These are phyloP conservation scores for Cariama cristata DNA, from an alignment of 2,113 vertebrate species.

Conservation along the genomic window DNA sequence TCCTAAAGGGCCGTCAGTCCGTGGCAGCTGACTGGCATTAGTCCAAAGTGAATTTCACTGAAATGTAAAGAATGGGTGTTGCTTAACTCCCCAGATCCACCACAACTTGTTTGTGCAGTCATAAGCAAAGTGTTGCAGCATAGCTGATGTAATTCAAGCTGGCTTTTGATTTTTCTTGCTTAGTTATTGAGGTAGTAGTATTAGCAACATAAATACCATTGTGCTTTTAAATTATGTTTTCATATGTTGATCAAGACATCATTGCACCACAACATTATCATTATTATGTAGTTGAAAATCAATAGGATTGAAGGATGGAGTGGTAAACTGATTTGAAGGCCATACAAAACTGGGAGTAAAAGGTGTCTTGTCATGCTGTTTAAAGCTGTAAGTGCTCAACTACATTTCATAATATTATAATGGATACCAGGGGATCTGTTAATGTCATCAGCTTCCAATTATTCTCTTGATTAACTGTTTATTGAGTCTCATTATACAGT, in stretches of 20 bases:
- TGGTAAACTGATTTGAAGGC: conserved; percentile 1
- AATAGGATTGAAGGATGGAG: neutral
- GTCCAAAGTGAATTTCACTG: neutral
- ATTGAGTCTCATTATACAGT: conserved; percentile 31
- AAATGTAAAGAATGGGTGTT: neutral
- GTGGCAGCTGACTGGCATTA: neutral
- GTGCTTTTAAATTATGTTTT: neutral
- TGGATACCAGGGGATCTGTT: conserved; percentile 48
- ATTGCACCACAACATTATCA: neutral
- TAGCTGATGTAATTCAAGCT: neutral
- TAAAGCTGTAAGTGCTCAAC: conserved; percentile 27
- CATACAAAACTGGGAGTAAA: neutral
- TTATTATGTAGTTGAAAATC: neutral
- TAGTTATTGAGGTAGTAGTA: neutral
- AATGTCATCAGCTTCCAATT: conserved; percentile 62
- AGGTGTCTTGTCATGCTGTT: conserved; percentile 1
- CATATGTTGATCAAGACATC: neutral
- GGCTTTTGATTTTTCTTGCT: neutral
- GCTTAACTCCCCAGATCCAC: neutral
- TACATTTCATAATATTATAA: conserved; percentile 40
- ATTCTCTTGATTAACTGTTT: conserved; percentile 58
- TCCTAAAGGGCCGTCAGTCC: neutral
- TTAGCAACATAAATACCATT: neutral
- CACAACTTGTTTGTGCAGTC: neutral
- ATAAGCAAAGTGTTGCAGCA: neutral